Conservation (phyloP, 2,888 invertebrate species). For the Drosophila ustulata region DNA sequence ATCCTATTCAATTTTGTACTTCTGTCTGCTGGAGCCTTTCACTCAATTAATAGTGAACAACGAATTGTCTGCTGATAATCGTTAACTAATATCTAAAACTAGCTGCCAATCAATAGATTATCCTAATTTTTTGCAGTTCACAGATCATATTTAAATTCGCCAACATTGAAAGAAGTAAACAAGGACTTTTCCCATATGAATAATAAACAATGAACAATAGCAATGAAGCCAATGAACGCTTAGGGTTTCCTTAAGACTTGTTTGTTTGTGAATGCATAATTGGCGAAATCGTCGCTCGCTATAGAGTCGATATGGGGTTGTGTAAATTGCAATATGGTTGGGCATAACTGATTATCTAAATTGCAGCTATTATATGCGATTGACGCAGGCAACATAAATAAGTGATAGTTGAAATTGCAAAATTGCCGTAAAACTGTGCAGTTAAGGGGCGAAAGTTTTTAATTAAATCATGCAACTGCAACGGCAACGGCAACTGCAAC, state of each 20-base stretch:
- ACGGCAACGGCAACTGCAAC: constrained; percentile 20
- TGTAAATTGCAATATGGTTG: constrained; percentile 3
- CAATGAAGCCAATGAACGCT: no score
- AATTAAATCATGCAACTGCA: constrained; percentile 67
- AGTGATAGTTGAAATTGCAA: constrained; percentile 35
- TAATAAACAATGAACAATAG: constrained; percentile 10
- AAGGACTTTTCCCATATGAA: not conserved
- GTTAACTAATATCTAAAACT: no score
- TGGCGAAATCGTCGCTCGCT: not conserved
- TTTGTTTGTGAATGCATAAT: constrained; percentile 7
- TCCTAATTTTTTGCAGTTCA: not conserved
- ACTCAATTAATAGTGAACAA: no score
- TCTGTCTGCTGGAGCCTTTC: no score
- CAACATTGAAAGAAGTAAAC: not conserved
- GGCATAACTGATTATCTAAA: constrained; percentile 48
- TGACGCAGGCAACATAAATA: constrained; percentile 28
- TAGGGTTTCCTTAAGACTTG: not conserved
- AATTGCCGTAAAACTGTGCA: constrained; percentile 29
- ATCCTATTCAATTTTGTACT: no score
- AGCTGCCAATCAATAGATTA: no score
- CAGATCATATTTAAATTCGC: not conserved
- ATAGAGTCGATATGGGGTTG: not conserved
- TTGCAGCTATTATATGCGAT: constrained; percentile 45
- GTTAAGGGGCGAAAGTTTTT: constrained; percentile 50
- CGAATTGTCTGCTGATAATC: no score